Evolutionary conservation across 2,113 vertebrate species (phyloP).

Genomic region (Prolemur simus): DNA sequence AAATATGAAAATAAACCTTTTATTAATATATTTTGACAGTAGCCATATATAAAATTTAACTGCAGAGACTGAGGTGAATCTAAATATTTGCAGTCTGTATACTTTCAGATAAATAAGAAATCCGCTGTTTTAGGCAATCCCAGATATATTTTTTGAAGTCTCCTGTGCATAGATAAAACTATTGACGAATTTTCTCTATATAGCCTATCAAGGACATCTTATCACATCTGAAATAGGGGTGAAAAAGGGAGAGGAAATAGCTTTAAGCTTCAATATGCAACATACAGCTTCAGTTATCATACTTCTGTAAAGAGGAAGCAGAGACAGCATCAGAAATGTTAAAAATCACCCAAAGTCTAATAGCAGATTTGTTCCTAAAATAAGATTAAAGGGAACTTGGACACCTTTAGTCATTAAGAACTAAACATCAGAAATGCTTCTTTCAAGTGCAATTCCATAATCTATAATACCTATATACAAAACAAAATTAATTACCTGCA

Average conservation of each 20-base stretch:
- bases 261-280: not conserved
- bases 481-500: not conserved
- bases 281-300: not conserved
- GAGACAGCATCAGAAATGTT: not conserved
- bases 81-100: not conserved
- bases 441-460: not conserved
- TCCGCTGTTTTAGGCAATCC: not conserved
- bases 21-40: not conserved
- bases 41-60: not conserved
- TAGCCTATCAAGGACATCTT: not conserved
- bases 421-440: not conserved
- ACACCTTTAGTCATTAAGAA: not conserved
- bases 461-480: not conserved
- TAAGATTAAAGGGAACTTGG: not conserved
- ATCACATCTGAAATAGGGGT: not conserved
- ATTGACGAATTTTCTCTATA: not conserved
- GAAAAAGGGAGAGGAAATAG: not conserved
- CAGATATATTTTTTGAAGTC: not conserved
- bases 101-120: not conserved
- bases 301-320: constrained; percentile 7
- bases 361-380: not conserved
- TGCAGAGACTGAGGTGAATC: not conserved
- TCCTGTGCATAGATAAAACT: not conserved
- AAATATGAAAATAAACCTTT: constrained; percentile 3
- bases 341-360: not conserved